phyloP scores from a whole-genome alignment of 1,140 invertebrate species.

The Rhagoletis zephyria region DNA sequence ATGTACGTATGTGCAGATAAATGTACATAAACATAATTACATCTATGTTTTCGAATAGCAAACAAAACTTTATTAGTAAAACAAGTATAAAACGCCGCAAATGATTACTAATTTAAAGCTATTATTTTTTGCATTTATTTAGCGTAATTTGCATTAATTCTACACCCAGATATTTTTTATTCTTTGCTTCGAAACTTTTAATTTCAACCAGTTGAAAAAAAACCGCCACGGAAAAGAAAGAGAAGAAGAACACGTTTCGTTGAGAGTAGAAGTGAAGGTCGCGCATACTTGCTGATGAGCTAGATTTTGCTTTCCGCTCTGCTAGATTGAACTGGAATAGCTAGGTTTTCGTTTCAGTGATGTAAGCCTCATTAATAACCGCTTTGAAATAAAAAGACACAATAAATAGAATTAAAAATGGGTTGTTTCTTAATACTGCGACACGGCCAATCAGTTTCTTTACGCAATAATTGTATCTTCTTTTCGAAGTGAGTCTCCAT shows the following conservation, averaged over 20 bases:
- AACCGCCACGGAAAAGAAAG: neutral
- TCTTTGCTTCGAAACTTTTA: neutral
- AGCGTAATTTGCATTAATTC: conserved; percentile 22
- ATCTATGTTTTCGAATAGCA: too few species aligned
- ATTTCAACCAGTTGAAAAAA: neutral
- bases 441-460: too few species aligned
- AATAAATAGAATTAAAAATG: too few species aligned
- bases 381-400: too few species aligned
- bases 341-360: conserved; percentile 16
- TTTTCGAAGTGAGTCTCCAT: too few species aligned
- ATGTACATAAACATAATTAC: too few species aligned
- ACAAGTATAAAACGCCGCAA: neutral
- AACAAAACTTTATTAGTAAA: too few species aligned
- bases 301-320: conserved; percentile 7
- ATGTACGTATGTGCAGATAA: neutral
- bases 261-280: conserved; percentile 32
- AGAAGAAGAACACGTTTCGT: conserved; percentile 10
- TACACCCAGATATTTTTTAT: neutral
- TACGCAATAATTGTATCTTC: too few species aligned
- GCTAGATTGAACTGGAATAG: neutral
- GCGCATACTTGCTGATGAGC: neutral
- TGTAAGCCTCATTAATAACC: conserved; percentile 16
- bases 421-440: too few species aligned
- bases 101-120: neutral
- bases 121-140: conserved; percentile 26